These are phyloP conservation scores for Acanthisitta chloris DNA, from an alignment of 2,113 vertebrate genomes.

Conservation along the genomic window DNA sequence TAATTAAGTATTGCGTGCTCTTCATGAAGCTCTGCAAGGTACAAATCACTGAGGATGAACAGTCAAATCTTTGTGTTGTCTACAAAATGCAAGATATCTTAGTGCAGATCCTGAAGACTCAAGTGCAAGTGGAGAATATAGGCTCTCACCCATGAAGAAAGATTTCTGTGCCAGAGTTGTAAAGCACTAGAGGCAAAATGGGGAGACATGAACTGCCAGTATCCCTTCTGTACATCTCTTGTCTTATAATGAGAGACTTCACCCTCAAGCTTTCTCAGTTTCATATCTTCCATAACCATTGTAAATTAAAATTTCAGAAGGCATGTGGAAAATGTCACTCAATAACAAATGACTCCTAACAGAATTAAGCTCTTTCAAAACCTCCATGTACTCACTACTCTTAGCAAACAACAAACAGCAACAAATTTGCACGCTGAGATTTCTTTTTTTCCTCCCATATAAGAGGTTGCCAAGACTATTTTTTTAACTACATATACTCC, in stretches of 20 bases:
- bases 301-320: neutral
- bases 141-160: neutral
- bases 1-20: neutral
- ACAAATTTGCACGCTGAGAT: neutral
- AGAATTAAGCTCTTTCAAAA: neutral
- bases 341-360: neutral
- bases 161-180: neutral
- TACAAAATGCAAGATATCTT: neutral
- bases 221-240: neutral
- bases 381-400: accelerated
- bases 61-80: neutral
- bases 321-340: neutral
- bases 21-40: neutral
- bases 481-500: neutral
- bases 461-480: neutral
- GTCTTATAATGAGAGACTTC: neutral
- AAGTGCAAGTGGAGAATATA: neutral
- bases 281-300: neutral
- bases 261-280: neutral
- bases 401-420: neutral
- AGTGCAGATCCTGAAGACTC: neutral
- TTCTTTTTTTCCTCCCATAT: neutral
- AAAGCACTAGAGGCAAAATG: neutral
- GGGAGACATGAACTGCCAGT: neutral
- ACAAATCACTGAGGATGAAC: neutral